Evolutionary conservation across 30 jellyfish, hydroid and myxozoan genomes (phyloP), one percentile per base, ranked within the genome.

Genomic region (Chironex yamaguchii): DNA sequence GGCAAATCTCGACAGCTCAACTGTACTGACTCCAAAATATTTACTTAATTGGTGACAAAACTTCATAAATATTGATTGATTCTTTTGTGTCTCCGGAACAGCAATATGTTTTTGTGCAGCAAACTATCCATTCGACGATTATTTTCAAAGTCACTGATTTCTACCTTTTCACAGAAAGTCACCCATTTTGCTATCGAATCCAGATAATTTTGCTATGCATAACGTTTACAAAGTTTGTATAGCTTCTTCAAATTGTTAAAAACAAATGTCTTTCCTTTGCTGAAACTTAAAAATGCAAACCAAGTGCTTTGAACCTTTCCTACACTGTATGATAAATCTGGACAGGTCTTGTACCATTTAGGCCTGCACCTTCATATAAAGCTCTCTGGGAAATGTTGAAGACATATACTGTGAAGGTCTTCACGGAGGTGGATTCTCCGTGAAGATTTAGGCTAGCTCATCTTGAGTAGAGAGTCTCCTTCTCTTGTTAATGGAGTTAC

Each of bases 1-100:
- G 84, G 76, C 78, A 71, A n/a, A 71, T 71, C 78, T 71, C 77
- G 29, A 29, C 76, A 71, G 34, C 84, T 29, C 27, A 71, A 71
- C 13, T 71, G 76, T 3, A 71, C 78, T 3, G 6, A n/a, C 84
- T 71, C 84, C 34, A 79, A 33, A 70, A 62, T 53, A 3, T 79
- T 71, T 35, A 76, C 84, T 36, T 50, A 17, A 21, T 71, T 71
- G 4, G n/a, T 71, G 28, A 29, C 79, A 3, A 76, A 71, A 66
- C 6, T 4, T 21, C 58, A 29, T 21, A 66, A 3, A 24, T 66
- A 14, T 33, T 24, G 53, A 2, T 58, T 29, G 13, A 58, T 23
- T 76, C 52, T 77, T 51, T 49, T 50, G 77, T 52, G 76, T 20
- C 81, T 34, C 13, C 64, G 88, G 17, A 76, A 11, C 49, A 68